Percentiles rank a stretch among this genome's conserved stretches.
phyloP scores from a whole-genome alignment of 2,888 invertebrate species.

The Melieria omissa region DNA sequence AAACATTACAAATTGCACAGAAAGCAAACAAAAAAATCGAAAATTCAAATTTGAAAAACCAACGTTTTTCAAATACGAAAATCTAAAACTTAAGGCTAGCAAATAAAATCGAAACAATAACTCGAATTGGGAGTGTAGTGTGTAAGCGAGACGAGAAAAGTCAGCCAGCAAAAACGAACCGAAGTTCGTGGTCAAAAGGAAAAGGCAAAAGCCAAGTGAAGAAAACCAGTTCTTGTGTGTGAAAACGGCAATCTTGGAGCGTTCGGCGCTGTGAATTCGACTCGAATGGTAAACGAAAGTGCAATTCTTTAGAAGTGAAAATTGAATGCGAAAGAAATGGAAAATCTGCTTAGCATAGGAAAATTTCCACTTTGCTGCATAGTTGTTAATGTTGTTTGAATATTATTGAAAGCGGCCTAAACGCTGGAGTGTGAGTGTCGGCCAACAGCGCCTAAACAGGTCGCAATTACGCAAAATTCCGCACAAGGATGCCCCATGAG shows the following conservation, averaged over 20 bases:
- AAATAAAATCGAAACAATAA: no score
- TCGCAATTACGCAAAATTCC: no score
- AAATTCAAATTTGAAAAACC: slow-evolving; percentile 26
- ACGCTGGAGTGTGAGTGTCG: no score
- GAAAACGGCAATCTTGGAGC: no score
- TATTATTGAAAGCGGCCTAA: no score
- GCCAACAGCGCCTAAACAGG: no score
- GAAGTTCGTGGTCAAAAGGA: slow-evolving; percentile 16
- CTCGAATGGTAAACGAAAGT: slow-evolving; percentile 37
- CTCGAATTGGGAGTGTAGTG: not conserved
- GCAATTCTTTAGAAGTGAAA: slow-evolving; percentile 35
- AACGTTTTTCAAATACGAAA: slow-evolving; percentile 23
- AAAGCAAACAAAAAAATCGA: not conserved
- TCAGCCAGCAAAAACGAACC: not conserved
- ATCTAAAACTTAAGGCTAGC: not conserved
- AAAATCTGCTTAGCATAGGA: slow-evolving; percentile 8
- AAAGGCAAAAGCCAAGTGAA: not conserved
- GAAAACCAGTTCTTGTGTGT: not conserved
- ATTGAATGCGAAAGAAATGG: not conserved
- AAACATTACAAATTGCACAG: not conserved
- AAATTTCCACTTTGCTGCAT: no score
- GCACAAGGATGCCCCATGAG: no score
- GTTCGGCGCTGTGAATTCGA: slow-evolving; percentile 9
- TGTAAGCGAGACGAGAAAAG: not conserved
- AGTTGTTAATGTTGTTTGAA: no score